Percentiles rank a stretch among this genome's conserved stretches.
phyloP scores from a whole-genome alignment of 2,797 vertebrate genomes.

The Eupleurogrammus muticus region DNA sequence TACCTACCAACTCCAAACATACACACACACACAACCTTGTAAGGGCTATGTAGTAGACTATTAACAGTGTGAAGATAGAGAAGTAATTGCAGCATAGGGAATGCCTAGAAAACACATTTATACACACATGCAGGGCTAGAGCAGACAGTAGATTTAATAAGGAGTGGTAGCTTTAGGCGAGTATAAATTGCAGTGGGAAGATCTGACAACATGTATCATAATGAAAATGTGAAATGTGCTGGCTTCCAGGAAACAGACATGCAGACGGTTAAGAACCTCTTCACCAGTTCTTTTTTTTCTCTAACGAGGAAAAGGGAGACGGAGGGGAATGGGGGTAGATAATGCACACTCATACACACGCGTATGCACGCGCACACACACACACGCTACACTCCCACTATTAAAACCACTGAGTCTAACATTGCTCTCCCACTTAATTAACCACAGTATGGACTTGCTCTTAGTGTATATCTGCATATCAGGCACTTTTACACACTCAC shows the following conservation, averaged over 20 bases:
- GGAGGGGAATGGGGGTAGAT: conserved; percentile 44
- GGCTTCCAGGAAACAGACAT: conserved; percentile 76
- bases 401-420: conserved; percentile 83
- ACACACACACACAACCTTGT: conserved; percentile 47
- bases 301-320: conserved; percentile 66
- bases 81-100: conserved; percentile 55
- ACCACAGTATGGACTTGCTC: conserved; percentile 77
- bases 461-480: conserved; percentile 80
- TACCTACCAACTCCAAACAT: conserved; percentile 52
- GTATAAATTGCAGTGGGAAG: conserved; percentile 77
- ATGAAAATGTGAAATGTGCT: conserved; percentile 76
- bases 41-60: conserved; percentile 53
- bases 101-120: conserved; percentile 51
- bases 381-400: conserved; percentile 60
- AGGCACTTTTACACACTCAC: conserved; percentile 72
- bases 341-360: conserved; percentile 47
- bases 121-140: conserved; percentile 45
- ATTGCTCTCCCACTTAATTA: conserved; percentile 81
- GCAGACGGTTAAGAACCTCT: conserved; percentile 74
- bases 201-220: conserved; percentile 81
- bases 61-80: conserved; percentile 50
- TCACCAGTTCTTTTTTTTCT: conserved; percentile 63
- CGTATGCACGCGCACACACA: conserved; percentile 16
- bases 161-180: conserved; percentile 70
- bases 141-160: conserved; percentile 73